These are phyloP conservation scores for Eublepharis macularius DNA, from an alignment of 2,113 vertebrate species.

Conservation along the genomic window DNA sequence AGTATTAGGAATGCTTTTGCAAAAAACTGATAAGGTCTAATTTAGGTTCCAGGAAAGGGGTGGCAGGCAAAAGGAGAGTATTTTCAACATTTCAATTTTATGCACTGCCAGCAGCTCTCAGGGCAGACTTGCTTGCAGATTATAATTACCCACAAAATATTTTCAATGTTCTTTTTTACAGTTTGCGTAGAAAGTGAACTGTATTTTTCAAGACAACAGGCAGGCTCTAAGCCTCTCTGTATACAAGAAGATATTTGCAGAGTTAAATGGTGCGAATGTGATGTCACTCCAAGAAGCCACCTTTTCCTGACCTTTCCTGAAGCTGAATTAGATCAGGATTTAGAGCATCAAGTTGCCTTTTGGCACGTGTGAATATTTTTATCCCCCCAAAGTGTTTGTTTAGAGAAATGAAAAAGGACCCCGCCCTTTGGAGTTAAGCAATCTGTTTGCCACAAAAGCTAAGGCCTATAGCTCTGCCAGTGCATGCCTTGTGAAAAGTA, in stretches of 20 bases:
- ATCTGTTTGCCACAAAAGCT: slow-evolving; percentile 50
- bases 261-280: not conserved
- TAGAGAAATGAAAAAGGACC: slow-evolving; percentile 48
- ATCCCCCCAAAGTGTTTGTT: slow-evolving; percentile 29
- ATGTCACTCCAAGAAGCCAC: not conserved
- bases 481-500: slow-evolving; percentile 23
- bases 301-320: slow-evolving; percentile 35
- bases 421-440: slow-evolving; percentile 22
- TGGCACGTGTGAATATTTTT: slow-evolving; percentile 16
- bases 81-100: slow-evolving; percentile 19
- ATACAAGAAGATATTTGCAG: slow-evolving; percentile 8
- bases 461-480: slow-evolving; percentile 27
- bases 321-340: not conserved
- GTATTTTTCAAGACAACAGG: not conserved
- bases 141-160: not conserved
- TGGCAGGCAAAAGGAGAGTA: slow-evolving; percentile 21
- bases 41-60: slow-evolving; percentile 48
- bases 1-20: slow-evolving; percentile 70
- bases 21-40: slow-evolving; percentile 70
- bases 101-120: slow-evolving; percentile 5
- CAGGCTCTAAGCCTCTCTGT: not conserved
- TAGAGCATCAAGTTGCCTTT: slow-evolving; percentile 60
- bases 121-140: slow-evolving; percentile 46
- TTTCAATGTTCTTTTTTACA: not conserved
- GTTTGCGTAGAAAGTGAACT: slow-evolving; percentile 12